Base-by-base conservation (phyloP, 2,888 invertebrate species). In the Podabrus alpinus region DNA sequence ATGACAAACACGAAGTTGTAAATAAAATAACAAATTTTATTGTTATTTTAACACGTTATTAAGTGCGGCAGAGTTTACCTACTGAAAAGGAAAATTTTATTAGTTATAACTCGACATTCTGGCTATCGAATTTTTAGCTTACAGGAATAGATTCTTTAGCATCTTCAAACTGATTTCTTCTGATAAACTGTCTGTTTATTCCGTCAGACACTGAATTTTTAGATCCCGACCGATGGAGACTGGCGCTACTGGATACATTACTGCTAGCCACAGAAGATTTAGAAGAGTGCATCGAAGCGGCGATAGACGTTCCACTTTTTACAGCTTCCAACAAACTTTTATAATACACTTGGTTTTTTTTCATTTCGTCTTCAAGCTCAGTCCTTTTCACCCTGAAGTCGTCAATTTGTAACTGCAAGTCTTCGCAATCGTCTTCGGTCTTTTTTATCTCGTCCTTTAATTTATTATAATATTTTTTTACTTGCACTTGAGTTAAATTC, bases 351-450 rank as follows among this genome's bases (percentile, higher is more conserved):
- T 78, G 75, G 21, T 72, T 72, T 10, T 75, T 66, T n/a, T 73
- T 25, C 73, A 75, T 64, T 9, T 84, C 82, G n/a, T 82, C 77
- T 21, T 81, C 79, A 13, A 85, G 75, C n/a, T 83, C 79, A 9
- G 66, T 61, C 77, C 85, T 82, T 62, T 82, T 79, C 45, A 73
- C 77, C 68, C 81, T 83, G 71, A 82, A 86, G 60, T 85, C 84
- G 13, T 84, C 83, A 17, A 87, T 85, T 78, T 85, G 84, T 15
- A 79, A 66, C 66, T 83, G 81, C 15, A 86, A 72, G 24, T 82
- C 81, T 11, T 81, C 80, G 69, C 83, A 82, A 69, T 86, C 85
- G 5, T 80, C 77, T 71, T 87, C 86, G 3, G 83, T 81, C 71
- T 80, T 83, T 7, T 75, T 71, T 10, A 84, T 79, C 15, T 82